Evolutionary conservation across 2,797 vertebrate genomes (phyloP).

Genomic region (Jordanella pulchra): DNA sequence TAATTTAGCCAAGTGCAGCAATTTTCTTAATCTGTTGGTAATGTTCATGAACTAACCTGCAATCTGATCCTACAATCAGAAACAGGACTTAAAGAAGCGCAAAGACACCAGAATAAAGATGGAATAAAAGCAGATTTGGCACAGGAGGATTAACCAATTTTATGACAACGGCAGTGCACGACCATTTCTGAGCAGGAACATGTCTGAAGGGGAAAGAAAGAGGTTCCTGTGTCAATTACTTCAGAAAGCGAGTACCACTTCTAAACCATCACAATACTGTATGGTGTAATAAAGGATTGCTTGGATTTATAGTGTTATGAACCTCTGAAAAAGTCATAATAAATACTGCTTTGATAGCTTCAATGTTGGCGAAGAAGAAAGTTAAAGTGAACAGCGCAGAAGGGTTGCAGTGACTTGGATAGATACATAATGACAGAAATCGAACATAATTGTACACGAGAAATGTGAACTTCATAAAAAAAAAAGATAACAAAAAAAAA

Average conservation of each 20-base stretch:
- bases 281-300: slow-evolving; percentile 36
- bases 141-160: slow-evolving; percentile 51
- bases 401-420: slow-evolving; percentile 46
- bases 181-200: slow-evolving; percentile 13
- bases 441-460: slow-evolving; percentile 47
- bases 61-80: slow-evolving; percentile 68
- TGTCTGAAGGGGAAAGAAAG: slow-evolving; percentile 39
- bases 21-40: slow-evolving; percentile 31
- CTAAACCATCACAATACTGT: slow-evolving; percentile 56
- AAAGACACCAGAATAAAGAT: slow-evolving; percentile 14
- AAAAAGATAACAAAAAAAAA: slow-evolving; percentile 35
- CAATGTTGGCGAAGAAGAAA: slow-evolving; percentile 48
- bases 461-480: slow-evolving; percentile 29
- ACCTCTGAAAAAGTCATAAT: slow-evolving; percentile 50
- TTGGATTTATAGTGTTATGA: slow-evolving; percentile 74
- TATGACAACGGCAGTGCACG: neutral
- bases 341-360: slow-evolving; percentile 70
- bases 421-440: slow-evolving; percentile 49
- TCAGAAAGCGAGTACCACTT: neutral
- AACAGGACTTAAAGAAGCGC: slow-evolving; percentile 82
- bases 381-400: slow-evolving; percentile 55
- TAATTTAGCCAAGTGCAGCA: slow-evolving; percentile 22
- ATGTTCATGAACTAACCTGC: slow-evolving; percentile 58
- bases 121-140: slow-evolving; percentile 68
- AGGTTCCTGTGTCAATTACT: slow-evolving; percentile 22